These are phyloP conservation scores for Microcebus ravelobensis DNA, from an alignment of 2,113 vertebrate genomes.

Conservation along the genomic window DNA sequence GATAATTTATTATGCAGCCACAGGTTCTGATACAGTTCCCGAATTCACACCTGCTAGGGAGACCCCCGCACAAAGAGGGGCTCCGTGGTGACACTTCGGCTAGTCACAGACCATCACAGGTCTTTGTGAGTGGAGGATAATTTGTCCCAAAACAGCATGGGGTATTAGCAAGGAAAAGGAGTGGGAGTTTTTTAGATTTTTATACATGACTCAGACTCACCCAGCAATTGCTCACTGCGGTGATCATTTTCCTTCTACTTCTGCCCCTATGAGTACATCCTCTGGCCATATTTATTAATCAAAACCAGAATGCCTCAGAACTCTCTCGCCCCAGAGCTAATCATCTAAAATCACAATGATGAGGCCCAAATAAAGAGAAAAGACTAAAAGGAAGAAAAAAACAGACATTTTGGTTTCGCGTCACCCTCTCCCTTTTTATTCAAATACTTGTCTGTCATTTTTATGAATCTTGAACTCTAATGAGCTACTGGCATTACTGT, in stretches of 20 bases:
- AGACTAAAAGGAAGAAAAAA: not conserved
- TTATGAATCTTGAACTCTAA: constrained; percentile 61
- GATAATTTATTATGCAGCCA: not conserved
- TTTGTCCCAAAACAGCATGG: not conserved
- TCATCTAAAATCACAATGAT: not conserved
- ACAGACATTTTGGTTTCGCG: not conserved
- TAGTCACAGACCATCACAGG: not conserved
- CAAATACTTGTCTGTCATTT: constrained; percentile 53
- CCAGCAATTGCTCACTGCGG: not conserved
- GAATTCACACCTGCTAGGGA: not conserved
- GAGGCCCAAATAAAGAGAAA: not conserved
- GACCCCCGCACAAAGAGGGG: not conserved
- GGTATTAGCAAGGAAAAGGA: not conserved
- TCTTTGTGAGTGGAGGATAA: not conserved
- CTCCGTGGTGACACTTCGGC: not conserved
- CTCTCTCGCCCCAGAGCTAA: not conserved
- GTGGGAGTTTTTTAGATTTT: not conserved
- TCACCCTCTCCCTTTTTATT: constrained; percentile 45
- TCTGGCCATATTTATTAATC: not conserved
- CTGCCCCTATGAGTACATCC: not conserved
- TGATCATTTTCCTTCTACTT: not conserved
- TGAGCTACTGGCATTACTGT: not conserved
- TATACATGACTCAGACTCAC: not conserved
- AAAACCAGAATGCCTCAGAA: not conserved
- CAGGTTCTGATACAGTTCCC: not conserved